Evolutionary conservation across 2,113 vertebrate genomes (phyloP), one percentile per base, ranked within the genome.

Genomic region (Ceyx melanurus): DNA sequence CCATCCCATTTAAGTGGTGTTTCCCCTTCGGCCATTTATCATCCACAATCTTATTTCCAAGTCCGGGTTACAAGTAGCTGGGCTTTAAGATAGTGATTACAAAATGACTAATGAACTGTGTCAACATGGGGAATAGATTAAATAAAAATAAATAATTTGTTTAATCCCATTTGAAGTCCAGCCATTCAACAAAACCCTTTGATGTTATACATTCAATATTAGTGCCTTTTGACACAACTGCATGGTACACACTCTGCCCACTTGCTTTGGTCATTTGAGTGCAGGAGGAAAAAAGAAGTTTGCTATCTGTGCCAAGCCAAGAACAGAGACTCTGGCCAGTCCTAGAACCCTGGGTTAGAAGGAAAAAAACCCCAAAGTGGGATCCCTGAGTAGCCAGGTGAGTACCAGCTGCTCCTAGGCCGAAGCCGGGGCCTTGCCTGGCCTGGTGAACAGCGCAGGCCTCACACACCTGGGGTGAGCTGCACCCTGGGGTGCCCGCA

Each of bases 41-140:
- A 92, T 65, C 33, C 20, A 51, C 62, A 85, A 82, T 74, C 75
- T 92, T 79, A 51, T 73, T 84, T 82, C 60, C 66, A 23, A 80
- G 14, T 82, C 67, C 85, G 21, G 21, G 20, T 77, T 77, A 56
- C 71, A 85, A 91, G 60, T 60, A 82, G 28, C 62, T 54, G 28
- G 28, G 37, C 50, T 93, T 80, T 82, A 85, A 76, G 64, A 60
- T 82, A 90, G 62, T 86, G 67, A 91, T 82, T 76, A 70, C 25
- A 89, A 68, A 82, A 74, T 92, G 54, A 87, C 29, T 93, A 84
- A 95, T 79, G 66, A 94, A 75, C 29, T 33, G 33, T 42, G 62
- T 84, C 77, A 84, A 50, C 23, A 12, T 17, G 10, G 28, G 6
- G 0, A 0, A 33, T 12, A 18, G 19, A 2, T 13, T 35, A 29